Conservation (phyloP, 2,888 invertebrate genomes). For the Caenorhabditis sinica region DNA sequence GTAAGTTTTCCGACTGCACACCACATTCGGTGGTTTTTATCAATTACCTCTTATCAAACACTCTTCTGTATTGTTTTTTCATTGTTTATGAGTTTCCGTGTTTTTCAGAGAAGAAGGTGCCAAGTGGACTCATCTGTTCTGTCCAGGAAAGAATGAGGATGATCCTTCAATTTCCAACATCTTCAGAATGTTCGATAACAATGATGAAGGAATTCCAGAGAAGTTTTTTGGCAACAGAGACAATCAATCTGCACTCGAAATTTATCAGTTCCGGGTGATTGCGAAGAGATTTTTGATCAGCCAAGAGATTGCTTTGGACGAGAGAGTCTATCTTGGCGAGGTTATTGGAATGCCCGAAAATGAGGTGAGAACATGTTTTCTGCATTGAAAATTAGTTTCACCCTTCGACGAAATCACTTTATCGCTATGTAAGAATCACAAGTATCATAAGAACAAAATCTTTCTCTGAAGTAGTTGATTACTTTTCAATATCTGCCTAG, state of each 20-base stretch:
- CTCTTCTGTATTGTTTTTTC: not conserved
- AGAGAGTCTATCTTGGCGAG: slow-evolving; percentile 17
- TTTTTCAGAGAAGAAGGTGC: slow-evolving; percentile 43
- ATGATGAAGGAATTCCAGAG: slow-evolving; percentile 31
- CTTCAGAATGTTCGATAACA: slow-evolving; percentile 50
- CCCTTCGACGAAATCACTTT: too few relatives aligned
- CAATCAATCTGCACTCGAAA: not conserved
- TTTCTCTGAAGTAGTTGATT: too few relatives aligned
- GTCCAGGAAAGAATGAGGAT: slow-evolving; percentile 4
- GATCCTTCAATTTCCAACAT: slow-evolving; percentile 7
- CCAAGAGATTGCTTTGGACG: slow-evolving; percentile 1
- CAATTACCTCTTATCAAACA: slow-evolving; percentile 18
- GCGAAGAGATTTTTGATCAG: slow-evolving; percentile 31
- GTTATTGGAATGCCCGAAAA: slow-evolving; percentile 37
- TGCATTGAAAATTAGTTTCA: not conserved
- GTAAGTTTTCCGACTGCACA: slow-evolving; percentile 33
- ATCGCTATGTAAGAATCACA: too few relatives aligned
- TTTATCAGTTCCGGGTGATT: slow-evolving; percentile 50
- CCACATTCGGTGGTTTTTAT: slow-evolving; percentile 5
- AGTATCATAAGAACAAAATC: too few relatives aligned
- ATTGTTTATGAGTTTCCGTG: not conserved
- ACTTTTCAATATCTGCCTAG: too few relatives aligned
- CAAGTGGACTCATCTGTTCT: slow-evolving; percentile 23
- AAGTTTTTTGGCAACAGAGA: not conserved
- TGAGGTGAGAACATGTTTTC: slow-evolving; percentile 19